A percentile compares a stretch with the other conserved stretches of the same genome.
Evolutionary conservation across 2,797 vertebrate species (phyloP).

Genomic region (Eulemur coronatus): DNA sequence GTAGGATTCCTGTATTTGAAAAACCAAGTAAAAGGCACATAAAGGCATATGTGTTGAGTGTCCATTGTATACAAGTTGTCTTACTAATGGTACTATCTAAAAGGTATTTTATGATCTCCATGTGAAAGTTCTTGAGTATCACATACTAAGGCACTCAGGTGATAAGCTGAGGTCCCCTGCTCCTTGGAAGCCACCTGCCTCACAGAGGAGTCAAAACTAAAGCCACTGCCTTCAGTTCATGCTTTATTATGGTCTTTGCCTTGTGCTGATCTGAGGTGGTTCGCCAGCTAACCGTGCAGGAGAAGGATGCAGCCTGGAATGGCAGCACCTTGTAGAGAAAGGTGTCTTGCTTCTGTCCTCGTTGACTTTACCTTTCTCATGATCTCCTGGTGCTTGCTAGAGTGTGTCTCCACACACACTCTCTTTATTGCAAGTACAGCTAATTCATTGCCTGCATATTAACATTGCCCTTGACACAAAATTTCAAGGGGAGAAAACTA

Average conservation of each 20-base stretch:
- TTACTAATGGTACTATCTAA: background rate
- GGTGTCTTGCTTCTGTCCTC: background rate
- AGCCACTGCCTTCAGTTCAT: background rate
- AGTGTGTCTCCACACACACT: background rate
- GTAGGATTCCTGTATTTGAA: background rate
- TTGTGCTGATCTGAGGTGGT: background rate
- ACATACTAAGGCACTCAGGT: background rate
- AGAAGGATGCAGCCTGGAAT: background rate
- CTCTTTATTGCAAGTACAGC: background rate
- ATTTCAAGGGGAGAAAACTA: conserved; percentile 48
- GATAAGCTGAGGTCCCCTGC: background rate
- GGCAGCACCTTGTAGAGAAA: accelerated
- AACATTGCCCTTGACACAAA: background rate
- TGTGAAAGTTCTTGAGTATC: background rate
- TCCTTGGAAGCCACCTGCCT: background rate
- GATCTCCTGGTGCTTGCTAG: background rate
- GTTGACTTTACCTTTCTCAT: background rate
- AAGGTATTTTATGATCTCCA: background rate
- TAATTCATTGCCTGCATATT: background rate
- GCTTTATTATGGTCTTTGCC: background rate
- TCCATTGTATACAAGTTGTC: background rate
- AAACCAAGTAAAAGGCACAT: background rate
- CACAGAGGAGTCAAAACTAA: background rate
- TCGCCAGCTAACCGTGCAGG: accelerated
- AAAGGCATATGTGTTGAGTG: background rate